phyloP scores from a whole-genome alignment of 1,140 invertebrate species.

The Helicoverpa zea region DNA sequence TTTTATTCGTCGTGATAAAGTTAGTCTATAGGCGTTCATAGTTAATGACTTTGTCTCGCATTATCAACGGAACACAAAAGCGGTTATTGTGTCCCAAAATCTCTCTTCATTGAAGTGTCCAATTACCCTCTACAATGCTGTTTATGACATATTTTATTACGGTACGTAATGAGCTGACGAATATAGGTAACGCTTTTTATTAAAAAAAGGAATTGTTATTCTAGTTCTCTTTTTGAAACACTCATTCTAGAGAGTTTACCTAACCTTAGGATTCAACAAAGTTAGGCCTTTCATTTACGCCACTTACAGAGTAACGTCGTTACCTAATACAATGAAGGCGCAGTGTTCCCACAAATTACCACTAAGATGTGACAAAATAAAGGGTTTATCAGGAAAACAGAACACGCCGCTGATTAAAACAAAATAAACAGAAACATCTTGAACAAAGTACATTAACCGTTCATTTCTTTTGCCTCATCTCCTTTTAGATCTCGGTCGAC shows the following conservation, averaged over 20 bases:
- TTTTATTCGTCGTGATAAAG: slow-evolving; percentile 33
- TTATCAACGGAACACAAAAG: slow-evolving; percentile 32
- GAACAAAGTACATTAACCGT: slow-evolving; percentile 65
- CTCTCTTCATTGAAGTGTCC: slow-evolving; percentile 40
- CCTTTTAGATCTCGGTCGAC: slow-evolving; percentile 58
- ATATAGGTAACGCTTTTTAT: slow-evolving; percentile 9
- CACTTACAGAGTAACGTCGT: slow-evolving; percentile 56
- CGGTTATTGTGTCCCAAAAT: slow-evolving; percentile 25
- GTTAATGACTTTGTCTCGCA: slow-evolving; percentile 20
- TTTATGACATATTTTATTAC: slow-evolving; percentile 49
- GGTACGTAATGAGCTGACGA: slow-evolving; percentile 29
- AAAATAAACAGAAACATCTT: slow-evolving; percentile 66
- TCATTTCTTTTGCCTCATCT: slow-evolving; percentile 68
- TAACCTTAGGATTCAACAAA: slow-evolving; percentile 51
- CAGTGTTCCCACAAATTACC: slow-evolving; percentile 42
- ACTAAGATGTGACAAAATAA: slow-evolving; percentile 42
- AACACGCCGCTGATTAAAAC: slow-evolving; percentile 59
- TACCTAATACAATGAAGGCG: slow-evolving; percentile 37
- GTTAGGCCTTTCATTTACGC: slow-evolving; percentile 60
- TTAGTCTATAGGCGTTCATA: slow-evolving; percentile 3
- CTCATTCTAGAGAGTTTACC: slow-evolving; percentile 2
- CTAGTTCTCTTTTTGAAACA: slow-evolving; percentile 3
- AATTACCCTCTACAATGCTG: slow-evolving; percentile 32
- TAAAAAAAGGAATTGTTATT: neutral
- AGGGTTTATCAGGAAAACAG: slow-evolving; percentile 55